Evolutionary conservation across 2,888 invertebrate genomes (phyloP), one percentile per base, ranked within the genome.

Genomic region (Drosophila mayaguana): DNA sequence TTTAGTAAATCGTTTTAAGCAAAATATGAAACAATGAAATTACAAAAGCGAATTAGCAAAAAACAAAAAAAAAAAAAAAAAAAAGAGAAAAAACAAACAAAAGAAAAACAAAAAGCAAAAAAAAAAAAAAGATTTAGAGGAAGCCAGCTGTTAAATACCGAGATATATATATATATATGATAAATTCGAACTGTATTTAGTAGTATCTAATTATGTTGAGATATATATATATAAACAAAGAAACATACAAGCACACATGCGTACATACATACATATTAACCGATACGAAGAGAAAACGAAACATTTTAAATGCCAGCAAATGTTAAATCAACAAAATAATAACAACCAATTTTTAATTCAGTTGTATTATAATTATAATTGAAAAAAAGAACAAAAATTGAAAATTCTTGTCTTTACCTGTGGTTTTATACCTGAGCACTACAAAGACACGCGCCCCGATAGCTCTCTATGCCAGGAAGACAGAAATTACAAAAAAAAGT

Each of bases 291-390:
- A 62, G 53, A 62, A 63, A 72, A n/a, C 42, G 56, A 50, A 64
- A 63, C 61, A 72, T 62, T 81, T 69, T 69, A 75, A 80, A 78
- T 50, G 65, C 70, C 69, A 63, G 59, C 67, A 75, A 75, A 82
- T 75, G 78, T 83, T 86, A 71, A 45, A 46, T 12, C 68, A 78
- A 75, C 20, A 20, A 43, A 12, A 20, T 20, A 43, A 22, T 32
- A 32, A 32, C 32, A 32, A 32, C 32, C n/a, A 64, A 48, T 28
- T 85, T 80, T 80, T 75, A 85, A 86, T 74, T 78, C 64, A 80
- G 74, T 82, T 83, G 83, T 83, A 83, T 83, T 83, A 83, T 86
- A 81, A 76, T 63, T 69, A 80, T 80, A 72, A 80, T 76, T 61
- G 65, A 32, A 56, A 42, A 12, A 32, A 55, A 42, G 8, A 38